Percentiles rank a stretch among this genome's conserved stretches.
These are phyloP conservation scores for Pseudomugil gertrudae DNA, from an alignment of 2,797 vertebrate species.

Conservation along the genomic window DNA sequence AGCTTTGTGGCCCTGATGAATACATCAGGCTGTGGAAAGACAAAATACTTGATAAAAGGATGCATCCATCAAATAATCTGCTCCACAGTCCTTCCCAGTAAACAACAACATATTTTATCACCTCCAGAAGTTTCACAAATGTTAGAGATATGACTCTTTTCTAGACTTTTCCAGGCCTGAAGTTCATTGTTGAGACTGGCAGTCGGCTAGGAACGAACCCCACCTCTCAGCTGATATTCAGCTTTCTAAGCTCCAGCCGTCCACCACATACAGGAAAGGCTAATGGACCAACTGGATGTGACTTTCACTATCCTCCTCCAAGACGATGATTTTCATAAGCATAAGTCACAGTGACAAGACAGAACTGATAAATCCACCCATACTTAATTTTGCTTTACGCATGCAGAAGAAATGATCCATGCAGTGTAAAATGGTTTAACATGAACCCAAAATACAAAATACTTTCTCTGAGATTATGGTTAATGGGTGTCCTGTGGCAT, in stretches of 20 bases:
- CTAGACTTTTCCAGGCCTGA: neutral
- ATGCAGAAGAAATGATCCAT: too few species aligned
- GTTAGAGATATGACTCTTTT: neutral
- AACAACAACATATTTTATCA: neutral
- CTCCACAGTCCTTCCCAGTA: neutral
- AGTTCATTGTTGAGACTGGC: neutral
- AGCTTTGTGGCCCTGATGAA: neutral
- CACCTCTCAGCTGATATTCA: neutral
- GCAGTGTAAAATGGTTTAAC: too few species aligned
- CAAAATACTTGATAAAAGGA: neutral
- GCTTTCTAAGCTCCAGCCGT: neutral
- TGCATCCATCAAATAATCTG: too few species aligned
- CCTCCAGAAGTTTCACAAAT: neutral
- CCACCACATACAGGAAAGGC: constrained; percentile 2
- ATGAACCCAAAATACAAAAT: too few species aligned
- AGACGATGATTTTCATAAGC: neutral
- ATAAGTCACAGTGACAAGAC: neutral
- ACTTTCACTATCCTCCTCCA: too few species aligned
- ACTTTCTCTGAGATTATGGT: too few species aligned
- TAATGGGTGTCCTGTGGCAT: too few species aligned
- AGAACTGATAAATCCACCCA: too few species aligned
- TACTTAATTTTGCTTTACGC: too few species aligned
- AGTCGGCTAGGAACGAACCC: neutral
- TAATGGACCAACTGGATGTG: neutral
- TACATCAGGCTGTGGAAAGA: neutral